Percentiles rank a stretch among this genome's conserved stretches.
Evolutionary conservation across 2,888 invertebrate genomes (phyloP).

Genomic region (Lordiphosa fenestrarum): DNA sequence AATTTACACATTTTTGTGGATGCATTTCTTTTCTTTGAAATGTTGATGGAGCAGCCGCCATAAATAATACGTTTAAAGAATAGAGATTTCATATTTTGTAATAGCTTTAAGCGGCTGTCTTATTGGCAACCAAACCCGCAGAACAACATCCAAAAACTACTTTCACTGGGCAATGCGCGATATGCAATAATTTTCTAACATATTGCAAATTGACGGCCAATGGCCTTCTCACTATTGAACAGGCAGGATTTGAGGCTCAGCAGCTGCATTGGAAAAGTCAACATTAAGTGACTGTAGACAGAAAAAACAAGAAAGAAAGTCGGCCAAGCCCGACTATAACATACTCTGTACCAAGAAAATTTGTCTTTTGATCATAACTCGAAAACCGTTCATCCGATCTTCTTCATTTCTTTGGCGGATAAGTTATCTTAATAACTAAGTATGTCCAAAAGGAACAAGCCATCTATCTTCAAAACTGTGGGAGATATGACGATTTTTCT

Average conservation of each 20-base stretch:
- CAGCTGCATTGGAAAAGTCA: conserved; percentile 3
- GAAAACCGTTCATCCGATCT: too few relatives aligned
- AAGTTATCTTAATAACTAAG: too few relatives aligned
- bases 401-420: too few relatives aligned
- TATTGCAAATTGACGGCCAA: conserved; percentile 33
- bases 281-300: conserved; percentile 5
- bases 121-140: conserved; percentile 29
- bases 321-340: too few relatives aligned
- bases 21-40: conserved; percentile 11
- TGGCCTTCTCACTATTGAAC: conserved; percentile 44
- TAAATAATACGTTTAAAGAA: conserved; percentile 49
- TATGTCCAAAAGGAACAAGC: too few relatives aligned
- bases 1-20: conserved; percentile 25
- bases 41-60: conserved; percentile 13
- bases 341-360: too few relatives aligned
- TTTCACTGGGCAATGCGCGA: conserved; percentile 42
- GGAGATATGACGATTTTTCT: too few relatives aligned
- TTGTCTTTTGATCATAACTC: too few relatives aligned
- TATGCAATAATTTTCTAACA: conserved; percentile 42
- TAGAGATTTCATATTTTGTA: conserved; percentile 42
- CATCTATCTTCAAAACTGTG: too few relatives aligned
- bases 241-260: conserved; percentile 2
- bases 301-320: too few relatives aligned
- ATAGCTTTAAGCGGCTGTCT: conserved; percentile 19
- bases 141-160: conserved; percentile 29